Conservation (phyloP, 37 sponge, comb jelly and placozoan genomes). For the Haliclona indistincta region DNA sequence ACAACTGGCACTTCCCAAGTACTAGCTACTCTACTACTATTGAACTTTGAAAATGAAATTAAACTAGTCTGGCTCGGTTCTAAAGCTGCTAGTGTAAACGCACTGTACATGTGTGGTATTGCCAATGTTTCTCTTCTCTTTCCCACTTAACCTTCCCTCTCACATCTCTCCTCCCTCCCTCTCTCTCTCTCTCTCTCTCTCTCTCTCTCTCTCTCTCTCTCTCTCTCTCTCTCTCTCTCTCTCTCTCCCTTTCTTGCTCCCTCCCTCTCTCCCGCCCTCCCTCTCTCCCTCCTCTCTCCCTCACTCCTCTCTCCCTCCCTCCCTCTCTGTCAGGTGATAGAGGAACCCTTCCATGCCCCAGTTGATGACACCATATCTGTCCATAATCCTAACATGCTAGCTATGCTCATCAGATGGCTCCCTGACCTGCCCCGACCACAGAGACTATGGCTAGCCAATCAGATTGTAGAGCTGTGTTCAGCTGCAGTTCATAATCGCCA, state of each 20-base stretch:
- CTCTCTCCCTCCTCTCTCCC: too few species aligned
- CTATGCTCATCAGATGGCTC: slow-evolving; percentile 45
- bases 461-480: slow-evolving; percentile 39
- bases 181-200: slow-evolving; percentile 3
- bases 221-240: slow-evolving; percentile 10
- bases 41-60: too few species aligned
- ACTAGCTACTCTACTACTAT: too few species aligned
- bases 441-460: slow-evolving; percentile 33
- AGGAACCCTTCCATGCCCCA: slow-evolving; percentile 15
- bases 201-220: slow-evolving; percentile 14
- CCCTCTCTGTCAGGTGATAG: slow-evolving; percentile 34
- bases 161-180: not conserved
- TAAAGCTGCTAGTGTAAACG: too few species aligned
- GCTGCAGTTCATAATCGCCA: slow-evolving; percentile 58
- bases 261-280: too few species aligned
- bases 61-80: too few species aligned
- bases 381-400: slow-evolving; percentile 31
- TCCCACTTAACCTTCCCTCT: not conserved
- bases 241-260: too few species aligned
- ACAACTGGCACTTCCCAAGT: too few species aligned
- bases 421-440: slow-evolving; percentile 16
- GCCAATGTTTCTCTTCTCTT: slow-evolving; percentile 3
- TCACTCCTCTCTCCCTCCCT: too few species aligned
- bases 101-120: too few species aligned
- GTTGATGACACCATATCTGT: slow-evolving; percentile 14